Evolutionary conservation across 2,888 invertebrate genomes (phyloP).

Genomic region (Dasypogon diadema): DNA sequence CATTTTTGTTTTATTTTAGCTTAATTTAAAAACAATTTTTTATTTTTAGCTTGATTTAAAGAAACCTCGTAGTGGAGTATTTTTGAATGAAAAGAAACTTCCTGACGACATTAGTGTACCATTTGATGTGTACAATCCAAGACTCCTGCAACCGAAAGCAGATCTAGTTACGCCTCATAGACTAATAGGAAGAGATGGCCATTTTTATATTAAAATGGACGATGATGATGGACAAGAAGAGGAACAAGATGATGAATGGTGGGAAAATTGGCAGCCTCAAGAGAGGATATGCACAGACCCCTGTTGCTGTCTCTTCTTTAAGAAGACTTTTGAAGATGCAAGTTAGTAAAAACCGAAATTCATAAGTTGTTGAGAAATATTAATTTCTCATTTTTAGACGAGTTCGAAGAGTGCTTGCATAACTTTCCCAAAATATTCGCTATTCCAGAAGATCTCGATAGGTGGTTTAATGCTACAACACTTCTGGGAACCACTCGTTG

Average conservation of each 20-base stretch:
- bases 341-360: conserved; percentile 22
- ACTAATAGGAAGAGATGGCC: conserved; percentile 15
- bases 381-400: no score
- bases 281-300: neutral
- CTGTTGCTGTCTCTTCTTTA: conserved; percentile 28
- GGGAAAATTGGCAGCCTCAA: neutral
- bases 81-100: conserved; percentile 63
- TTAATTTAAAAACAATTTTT: no score
- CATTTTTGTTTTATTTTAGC: no score
- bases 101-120: conserved; percentile 60
- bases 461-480: conserved; percentile 60
- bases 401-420: conserved; percentile 24
- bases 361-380: neutral
- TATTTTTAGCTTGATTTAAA: conserved; percentile 65
- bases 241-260: neutral
- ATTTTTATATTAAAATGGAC: neutral
- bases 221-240: conserved; percentile 57
- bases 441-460: conserved; percentile 64
- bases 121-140: conserved; percentile 64
- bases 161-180: neutral
- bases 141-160: conserved; percentile 61
- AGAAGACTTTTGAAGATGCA: neutral
- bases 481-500: neutral
- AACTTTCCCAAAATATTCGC: conserved; percentile 47
- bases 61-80: conserved; percentile 65